Evolutionary conservation across 2,888 invertebrate species (phyloP), one percentile per base, ranked within the genome.

Genomic region (Leucophenga montana): DNA sequence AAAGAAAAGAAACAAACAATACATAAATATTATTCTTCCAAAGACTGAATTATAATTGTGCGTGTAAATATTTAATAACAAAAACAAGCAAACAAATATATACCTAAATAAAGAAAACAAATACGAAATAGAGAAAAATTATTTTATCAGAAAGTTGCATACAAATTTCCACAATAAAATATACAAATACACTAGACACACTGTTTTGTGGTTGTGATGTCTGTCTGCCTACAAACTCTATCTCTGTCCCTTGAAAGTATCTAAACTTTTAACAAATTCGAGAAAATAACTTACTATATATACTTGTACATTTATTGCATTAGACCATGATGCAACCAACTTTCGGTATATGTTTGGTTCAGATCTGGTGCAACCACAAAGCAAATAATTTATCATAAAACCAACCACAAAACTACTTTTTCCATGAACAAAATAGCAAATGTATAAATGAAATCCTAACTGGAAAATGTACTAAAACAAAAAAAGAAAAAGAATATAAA

Each of bases 11-110:
- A 53, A 33, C 54, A 73, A 72, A 74, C 44, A 56, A 65, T 76
- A 78, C 70, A 77, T 84, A 70, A 82, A 85, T 81, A 81, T 86
- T 86, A 85, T 86, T 86, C 87, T 87, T 86, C 86, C 86, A 86
- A 86, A 86, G 86, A 86, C 86, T 86, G 86, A 86, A 86, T 85
- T 86, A 71, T 79, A 77, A 82, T 80, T 80, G 78, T 80, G 82
- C 80, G 84, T 80, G 83, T 85, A 85, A 79, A 85, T 85, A 84
- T n/a, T 50, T 65, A 61, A 56, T 71, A 73, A 64, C 69, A 53
- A 66, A 50, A 50, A 22, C n/a, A n/a, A n/a, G n/a, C n/a, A 68
- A 73, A 69, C 22, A 71, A 69, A 57, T 68, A 50, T 2, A 61
- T 61, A 59, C 66, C 8, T 13, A 73, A 70, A 71, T 62, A 56